Conservation (phyloP, 2,888 invertebrate species). For the Galerucella pusilla region DNA sequence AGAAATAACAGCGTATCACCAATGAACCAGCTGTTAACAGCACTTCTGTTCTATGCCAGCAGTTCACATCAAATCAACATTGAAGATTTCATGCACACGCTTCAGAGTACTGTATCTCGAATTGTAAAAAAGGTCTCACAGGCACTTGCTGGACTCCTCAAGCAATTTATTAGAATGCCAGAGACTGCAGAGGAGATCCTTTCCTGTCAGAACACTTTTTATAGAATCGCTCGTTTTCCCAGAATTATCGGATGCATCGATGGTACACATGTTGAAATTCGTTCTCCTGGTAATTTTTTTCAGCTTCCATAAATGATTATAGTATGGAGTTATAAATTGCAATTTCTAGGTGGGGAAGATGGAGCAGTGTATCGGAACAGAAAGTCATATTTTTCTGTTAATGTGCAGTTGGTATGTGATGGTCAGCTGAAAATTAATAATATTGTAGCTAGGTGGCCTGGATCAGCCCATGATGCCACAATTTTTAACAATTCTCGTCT, state of each 20-base stretch:
- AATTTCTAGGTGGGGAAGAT: too few relatives aligned
- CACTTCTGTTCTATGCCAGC: background rate
- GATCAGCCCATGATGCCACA: constrained; percentile 22
- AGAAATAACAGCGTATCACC: too few relatives aligned
- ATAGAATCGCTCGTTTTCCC: too few relatives aligned
- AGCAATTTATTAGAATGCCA: background rate
- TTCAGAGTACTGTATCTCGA: background rate
- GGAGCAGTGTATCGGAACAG: too few relatives aligned
- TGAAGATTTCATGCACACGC: constrained; percentile 2
- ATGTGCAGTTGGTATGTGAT: constrained; percentile 8
- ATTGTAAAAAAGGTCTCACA: background rate
- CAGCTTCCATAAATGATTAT: too few relatives aligned
- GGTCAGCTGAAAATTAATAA: background rate
- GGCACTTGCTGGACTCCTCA: background rate
- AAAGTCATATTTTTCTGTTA: too few relatives aligned
- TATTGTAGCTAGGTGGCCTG: constrained; percentile 21
- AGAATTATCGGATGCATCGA: too few relatives aligned
- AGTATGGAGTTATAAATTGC: too few relatives aligned
- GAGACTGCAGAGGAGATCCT: background rate
- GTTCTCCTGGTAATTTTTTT: background rate
- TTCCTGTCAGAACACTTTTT: constrained; percentile 8
- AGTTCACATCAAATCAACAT: constrained; percentile 21
- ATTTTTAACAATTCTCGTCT: constrained; percentile 20
- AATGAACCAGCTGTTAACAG: background rate
- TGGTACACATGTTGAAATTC: constrained; percentile 9